phyloP scores from a whole-genome alignment of 2,113 vertebrate species.

The Rhineura floridana region DNA sequence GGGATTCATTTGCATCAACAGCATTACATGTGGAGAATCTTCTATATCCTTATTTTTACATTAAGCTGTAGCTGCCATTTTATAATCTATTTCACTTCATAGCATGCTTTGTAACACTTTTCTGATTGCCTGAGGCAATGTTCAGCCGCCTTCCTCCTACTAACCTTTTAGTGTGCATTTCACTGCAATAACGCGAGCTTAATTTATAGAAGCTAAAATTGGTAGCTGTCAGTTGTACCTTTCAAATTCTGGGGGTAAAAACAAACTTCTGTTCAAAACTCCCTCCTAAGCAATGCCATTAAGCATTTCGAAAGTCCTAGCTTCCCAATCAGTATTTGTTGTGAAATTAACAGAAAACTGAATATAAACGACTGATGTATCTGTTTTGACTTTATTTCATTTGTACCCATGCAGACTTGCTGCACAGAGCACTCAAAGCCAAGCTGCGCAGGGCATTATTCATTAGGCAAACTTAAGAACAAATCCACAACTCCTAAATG shows the following conservation, averaged over 20 bases:
- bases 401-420: not conserved
- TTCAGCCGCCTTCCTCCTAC: slow-evolving; percentile 22
- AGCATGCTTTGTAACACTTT: not conserved
- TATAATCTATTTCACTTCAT: slow-evolving; percentile 14
- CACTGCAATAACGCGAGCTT: slow-evolving; percentile 38
- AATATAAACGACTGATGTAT: slow-evolving; percentile 3
- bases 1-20: not conserved
- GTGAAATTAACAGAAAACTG: slow-evolving; percentile 13
- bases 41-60: slow-evolving; percentile 51
- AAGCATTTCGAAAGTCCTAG: not conserved
- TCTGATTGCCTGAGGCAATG: slow-evolving; percentile 27
- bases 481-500: not conserved
- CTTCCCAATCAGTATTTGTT: slow-evolving; percentile 15
- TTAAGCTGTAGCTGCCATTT: not conserved
- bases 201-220: slow-evolving; percentile 11
- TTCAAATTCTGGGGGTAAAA: not conserved
- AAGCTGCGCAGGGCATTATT: not conserved
- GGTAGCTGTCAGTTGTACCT: not conserved
- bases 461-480: not conserved
- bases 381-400: slow-evolving; percentile 7
- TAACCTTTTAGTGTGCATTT: slow-evolving; percentile 31
- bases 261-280: not conserved
- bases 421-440: not conserved
- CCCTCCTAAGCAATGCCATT: slow-evolving; percentile 12
- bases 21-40: slow-evolving; percentile 28